Base-by-base conservation (phyloP, 2,113 vertebrate genomes). In the Petromus typicus region DNA sequence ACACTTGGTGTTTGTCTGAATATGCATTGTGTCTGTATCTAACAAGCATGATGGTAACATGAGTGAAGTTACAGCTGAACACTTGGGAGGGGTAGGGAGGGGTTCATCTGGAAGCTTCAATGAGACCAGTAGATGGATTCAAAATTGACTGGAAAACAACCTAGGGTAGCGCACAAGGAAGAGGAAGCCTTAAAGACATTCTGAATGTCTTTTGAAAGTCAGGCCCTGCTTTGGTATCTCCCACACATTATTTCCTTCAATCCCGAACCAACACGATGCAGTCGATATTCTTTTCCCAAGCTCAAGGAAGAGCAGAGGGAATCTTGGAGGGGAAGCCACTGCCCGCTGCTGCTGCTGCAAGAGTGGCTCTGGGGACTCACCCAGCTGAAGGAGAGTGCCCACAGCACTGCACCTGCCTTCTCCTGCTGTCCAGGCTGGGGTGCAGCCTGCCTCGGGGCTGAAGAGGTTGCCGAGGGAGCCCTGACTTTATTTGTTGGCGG, bases 1-100 rank as follows among this genome's bases (percentile, higher is more conserved):
- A 80, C 75, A 32, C 43, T 85, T 81, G 84, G 18, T 51, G 40
- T 63, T 90, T 61, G 59, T 84, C 59, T 57, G 76, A 84, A 80
- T 10, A 27, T 22, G 30, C 84, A 48, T 76, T 17, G 7, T 25
- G 79, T 45, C 22, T 40, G 30, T 18, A 0, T 32, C 22, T 14
- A 17, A 66, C 1, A 66, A 14, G n/a, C n/a, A 2, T 32, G 40
- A 5, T 12, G 9, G 5, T 23, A n/a, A 45, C 22, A 20, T 1
- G 83, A 63, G 45, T 18, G 64, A 48, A 43, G 30, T 20, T 3
- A 17, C 61, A 54, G 12, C 67, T 22, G 25, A 22, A 7, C 7
- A 10, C 45, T 48, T 11, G 4, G 17, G 34, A 75, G 84, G 6
- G 32, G 30, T 27, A 34, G 59, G 13, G 20, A 78, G 69, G 40